Conservation (phyloP, 2,888 invertebrate species). For the Hipparchia semele region DNA sequence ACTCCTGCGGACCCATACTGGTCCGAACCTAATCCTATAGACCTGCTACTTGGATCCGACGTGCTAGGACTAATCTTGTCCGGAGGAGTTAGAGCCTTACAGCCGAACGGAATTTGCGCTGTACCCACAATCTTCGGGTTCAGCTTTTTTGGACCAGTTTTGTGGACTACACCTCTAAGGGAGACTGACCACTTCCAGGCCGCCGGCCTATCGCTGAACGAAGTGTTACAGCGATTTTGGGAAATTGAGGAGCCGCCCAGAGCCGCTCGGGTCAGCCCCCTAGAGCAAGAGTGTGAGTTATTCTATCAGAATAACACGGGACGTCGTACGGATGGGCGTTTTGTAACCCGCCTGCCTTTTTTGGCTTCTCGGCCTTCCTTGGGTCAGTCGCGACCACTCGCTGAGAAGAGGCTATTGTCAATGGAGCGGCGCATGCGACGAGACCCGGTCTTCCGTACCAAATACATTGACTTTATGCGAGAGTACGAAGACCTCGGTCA, state of each 20-base stretch:
- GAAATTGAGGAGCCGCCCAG: constrained; percentile 9
- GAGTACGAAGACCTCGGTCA: constrained; percentile 19
- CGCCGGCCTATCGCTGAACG: not conserved
- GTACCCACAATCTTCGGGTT: not conserved
- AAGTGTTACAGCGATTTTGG: constrained; percentile 13
- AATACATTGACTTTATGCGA: constrained; percentile 3
- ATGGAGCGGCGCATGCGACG: constrained; percentile 1
- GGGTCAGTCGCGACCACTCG: not conserved
- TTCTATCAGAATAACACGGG: constrained; percentile 10
- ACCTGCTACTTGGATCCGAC: not conserved
- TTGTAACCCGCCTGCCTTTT: constrained; percentile 5
- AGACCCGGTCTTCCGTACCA: not conserved
- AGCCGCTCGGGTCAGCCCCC: not conserved
- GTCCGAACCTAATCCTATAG: not conserved
- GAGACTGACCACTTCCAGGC: not conserved
- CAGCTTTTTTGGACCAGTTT: not conserved
- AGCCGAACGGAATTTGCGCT: not conserved
- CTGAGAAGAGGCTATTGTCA: not conserved
- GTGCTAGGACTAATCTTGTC: not conserved
- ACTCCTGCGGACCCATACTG: not conserved
- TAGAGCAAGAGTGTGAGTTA: not conserved
- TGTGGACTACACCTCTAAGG: not conserved
- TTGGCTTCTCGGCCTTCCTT: not conserved
- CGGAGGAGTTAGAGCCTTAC: not conserved
- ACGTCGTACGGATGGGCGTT: constrained; percentile 1